Base-by-base conservation (phyloP, 2,888 invertebrate genomes). In the Neocrepidodera transversa region DNA sequence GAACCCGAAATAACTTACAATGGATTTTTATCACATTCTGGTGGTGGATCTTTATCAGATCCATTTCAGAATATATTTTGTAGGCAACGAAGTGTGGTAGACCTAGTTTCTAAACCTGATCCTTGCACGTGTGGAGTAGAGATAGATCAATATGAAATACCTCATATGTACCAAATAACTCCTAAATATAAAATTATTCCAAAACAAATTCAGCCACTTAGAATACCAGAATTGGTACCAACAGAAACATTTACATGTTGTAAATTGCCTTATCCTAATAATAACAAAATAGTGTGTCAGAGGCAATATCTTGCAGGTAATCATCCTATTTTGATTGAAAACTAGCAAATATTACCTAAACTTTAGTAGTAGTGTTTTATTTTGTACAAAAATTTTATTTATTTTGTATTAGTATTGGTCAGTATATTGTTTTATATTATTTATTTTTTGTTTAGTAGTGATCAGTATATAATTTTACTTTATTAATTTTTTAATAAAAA, bases 1-100 rank as follows among this genome's bases (percentile, higher is more conserved):
- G 20, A 55, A 17, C 65, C 63, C 0, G 43, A 60, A 13, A 35
- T 58, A 5, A 40, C 53, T 8, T 14, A 54, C 5, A 56, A 60
- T 20, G 63, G 60, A 7, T 58, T 42, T 35, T 13, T 48, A 1
- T 28, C 58, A 1, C 54, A 60, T 1, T 40, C 54, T 13, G 64
- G 62, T 23, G 40, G 53, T 16, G 64, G 64, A 7, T 64, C 48
- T 30, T 66, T 65, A 40, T 51, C 60, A 1, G 64, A 67, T 55
- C 68, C 68, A 13, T 23, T 13, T 1, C 53, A 47, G 16, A 52
- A 51, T 23, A 43, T 67, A 2, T 30, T 51, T 17, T 65, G 64
- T 20, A 54, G 49, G 30, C 48, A 65, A 42, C 68, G 68, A 4
- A 61, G 58, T 5, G 32, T 61, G 13, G 11, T 60, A 4, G 40